Evolutionary conservation across 2,797 vertebrate species (phyloP).

Genomic region (Sebastes miniatus): DNA sequence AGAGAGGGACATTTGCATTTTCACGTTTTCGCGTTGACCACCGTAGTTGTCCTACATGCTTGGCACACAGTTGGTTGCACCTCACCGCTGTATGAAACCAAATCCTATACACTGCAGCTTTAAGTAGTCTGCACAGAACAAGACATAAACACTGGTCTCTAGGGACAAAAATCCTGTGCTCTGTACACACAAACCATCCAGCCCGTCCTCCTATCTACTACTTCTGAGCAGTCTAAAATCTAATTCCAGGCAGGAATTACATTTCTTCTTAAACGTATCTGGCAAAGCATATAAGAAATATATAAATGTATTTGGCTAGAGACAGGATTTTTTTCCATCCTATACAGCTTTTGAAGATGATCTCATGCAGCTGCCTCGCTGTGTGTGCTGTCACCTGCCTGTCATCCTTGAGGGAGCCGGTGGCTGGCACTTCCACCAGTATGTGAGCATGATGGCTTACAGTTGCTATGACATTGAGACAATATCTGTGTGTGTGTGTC

Average conservation of each 20-base stretch:
- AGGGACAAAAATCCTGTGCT: neutral
- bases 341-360: constrained; percentile 27
- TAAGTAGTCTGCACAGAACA: neutral
- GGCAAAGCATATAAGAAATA: neutral
- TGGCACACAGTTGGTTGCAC: too few species aligned
- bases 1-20: too few species aligned
- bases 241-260: constrained; percentile 10
- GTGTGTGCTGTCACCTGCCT: constrained; percentile 56
- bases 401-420: constrained; percentile 52
- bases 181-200: neutral
- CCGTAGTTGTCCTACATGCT: too few species aligned
- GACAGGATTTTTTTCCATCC: neutral
- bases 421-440: constrained; percentile 44
- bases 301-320: constrained; percentile 5
- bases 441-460: constrained; percentile 42
- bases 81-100: too few species aligned
- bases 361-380: constrained; percentile 38
- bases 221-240: neutral
- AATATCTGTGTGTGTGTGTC: neutral
- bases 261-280: neutral
- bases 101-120: neutral
- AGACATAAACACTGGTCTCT: neutral
- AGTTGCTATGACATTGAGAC: constrained; percentile 40
- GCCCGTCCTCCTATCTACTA: neutral
- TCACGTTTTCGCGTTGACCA: too few species aligned